These are phyloP conservation scores for Fabriciana adippe DNA, from an alignment of 2,888 invertebrate species.

Conservation along the genomic window DNA sequence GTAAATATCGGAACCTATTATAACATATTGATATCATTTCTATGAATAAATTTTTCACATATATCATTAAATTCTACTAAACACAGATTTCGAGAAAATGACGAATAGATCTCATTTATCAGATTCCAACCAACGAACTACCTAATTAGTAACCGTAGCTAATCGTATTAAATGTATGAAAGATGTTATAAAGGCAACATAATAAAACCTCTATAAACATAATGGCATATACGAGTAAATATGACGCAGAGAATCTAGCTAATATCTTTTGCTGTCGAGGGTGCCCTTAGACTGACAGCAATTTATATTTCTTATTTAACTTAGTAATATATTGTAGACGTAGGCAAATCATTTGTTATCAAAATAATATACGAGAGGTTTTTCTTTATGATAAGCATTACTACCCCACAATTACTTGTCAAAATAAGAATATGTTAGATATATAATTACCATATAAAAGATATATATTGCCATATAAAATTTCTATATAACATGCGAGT, in stretches of 20 bases:
- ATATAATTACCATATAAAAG: too few species aligned
- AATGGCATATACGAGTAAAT: constrained; percentile 29
- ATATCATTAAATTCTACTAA: too few species aligned
- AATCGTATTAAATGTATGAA: too few species aligned
- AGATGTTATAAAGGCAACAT: constrained; percentile 1
- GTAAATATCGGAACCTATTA: constrained; percentile 19
- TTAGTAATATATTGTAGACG: constrained; percentile 30
- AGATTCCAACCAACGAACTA: neutral
- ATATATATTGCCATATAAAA: too few species aligned
- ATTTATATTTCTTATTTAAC: constrained; percentile 38
- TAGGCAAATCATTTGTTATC: constrained; percentile 29
- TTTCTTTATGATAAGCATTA: constrained; percentile 15
- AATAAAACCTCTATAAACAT: constrained; percentile 11
- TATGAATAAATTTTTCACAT: neutral
- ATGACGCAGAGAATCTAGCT: constrained; percentile 26
- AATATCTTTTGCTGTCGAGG: constrained; percentile 30
- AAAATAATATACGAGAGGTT: constrained; percentile 24
- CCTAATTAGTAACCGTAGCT: neutral
- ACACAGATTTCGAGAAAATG: neutral
- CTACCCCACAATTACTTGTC: neutral
- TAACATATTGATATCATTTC: constrained; percentile 2
- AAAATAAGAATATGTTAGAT: too few species aligned
- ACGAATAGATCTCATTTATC: neutral
- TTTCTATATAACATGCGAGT: too few species aligned
- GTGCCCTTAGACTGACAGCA: constrained; percentile 32